Base-by-base conservation (phyloP, 2,113 vertebrate species). In the Candoia aspera region DNA sequence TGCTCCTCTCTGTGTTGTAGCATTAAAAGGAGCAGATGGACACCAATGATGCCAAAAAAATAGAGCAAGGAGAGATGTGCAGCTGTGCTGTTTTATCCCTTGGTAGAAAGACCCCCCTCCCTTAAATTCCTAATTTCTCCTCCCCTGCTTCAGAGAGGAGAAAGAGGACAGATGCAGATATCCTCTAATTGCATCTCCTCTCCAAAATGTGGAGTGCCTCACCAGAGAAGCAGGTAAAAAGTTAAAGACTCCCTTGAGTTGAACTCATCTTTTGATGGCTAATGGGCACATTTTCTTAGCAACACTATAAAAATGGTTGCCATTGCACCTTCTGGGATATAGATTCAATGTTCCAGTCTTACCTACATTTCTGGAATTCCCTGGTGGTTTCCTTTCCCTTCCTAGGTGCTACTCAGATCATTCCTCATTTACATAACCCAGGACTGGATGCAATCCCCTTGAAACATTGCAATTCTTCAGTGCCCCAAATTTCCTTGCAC, bases 11-110 rank as follows among this genome's bases (percentile, higher is more conserved):
- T 95, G 95, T 96, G 96, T 89, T 92, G 87, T 53, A 90, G 91
- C 83, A 89, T 89, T 90, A 95, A 95, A 86, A 84, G 64, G 94
- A 96, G 94, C 96, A 97, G 96, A 96, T 97, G 96, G 95, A 37
- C 88, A 87, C 29, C 42, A 95, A 84, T 87, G 91, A 64, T 94
- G 95, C 95, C 93, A 94, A 89, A 93, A 93, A 79, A 42, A 93
- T 46, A 86, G 49, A 86, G 59, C 90, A 95, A 92, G 33, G 86
- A 96, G 86, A 93, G 29, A 54, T 55, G 84, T 54, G 91, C 68
- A 88, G 37, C 90, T 93, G 83, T 89, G 87, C 0, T 90, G 62
- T 73, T 55, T 60, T 90, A 90, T 91, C 95, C 87, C 53, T 0
- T 92, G 37, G 89, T 92, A 92, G 54, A 85, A 26, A 84, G 46